These are phyloP conservation scores for Phodopus roborovskii DNA, from an alignment of 2,113 vertebrate species.

Conservation along the genomic window DNA sequence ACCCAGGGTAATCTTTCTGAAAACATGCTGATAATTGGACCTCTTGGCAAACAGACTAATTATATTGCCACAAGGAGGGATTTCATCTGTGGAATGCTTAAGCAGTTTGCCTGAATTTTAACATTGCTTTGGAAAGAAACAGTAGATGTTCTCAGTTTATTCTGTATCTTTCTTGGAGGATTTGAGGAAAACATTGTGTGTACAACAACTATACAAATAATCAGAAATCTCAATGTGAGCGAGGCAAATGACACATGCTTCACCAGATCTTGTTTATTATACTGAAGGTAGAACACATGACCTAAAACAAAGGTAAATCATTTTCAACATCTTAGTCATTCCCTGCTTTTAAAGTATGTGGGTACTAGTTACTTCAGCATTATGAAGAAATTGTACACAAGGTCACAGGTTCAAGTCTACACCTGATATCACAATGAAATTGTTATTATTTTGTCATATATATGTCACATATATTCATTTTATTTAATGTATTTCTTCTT, in stretches of 20 bases:
- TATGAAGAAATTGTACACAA: neutral
- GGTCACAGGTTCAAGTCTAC: neutral
- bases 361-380: neutral
- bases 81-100: slow-evolving; percentile 24
- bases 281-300: neutral
- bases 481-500: neutral
- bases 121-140: slow-evolving; percentile 26
- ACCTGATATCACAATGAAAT: neutral
- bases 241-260: neutral
- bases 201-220: neutral
- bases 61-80: neutral
- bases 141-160: neutral
- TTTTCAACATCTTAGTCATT: neutral
- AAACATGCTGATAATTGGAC: slow-evolving; percentile 48
- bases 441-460: neutral
- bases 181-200: neutral
- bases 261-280: neutral
- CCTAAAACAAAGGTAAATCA: neutral
- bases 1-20: slow-evolving; percentile 46
- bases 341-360: no score
- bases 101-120: neutral
- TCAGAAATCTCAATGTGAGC: neutral
- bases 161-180: neutral
- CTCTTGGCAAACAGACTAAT: slow-evolving; percentile 35
- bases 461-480: neutral